Conservation (phyloP, 1,140 invertebrate genomes). For the Anastrepha ludens region DNA sequence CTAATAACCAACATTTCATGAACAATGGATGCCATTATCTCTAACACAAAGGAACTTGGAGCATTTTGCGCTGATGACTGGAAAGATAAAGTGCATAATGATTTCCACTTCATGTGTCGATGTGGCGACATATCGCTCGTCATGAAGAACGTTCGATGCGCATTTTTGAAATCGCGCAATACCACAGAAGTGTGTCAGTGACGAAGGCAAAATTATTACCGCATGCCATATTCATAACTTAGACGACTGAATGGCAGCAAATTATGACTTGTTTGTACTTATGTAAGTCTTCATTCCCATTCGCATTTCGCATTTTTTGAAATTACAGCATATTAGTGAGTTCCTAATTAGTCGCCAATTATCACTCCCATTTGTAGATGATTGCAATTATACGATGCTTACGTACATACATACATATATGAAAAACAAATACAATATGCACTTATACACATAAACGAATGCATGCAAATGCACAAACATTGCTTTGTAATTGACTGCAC, state of each 20-base stretch:
- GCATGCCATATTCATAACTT: background rate
- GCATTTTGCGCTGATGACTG: too few species aligned
- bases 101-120: too few species aligned
- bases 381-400: constrained; percentile 49
- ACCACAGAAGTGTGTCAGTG: too few species aligned
- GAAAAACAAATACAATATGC: background rate
- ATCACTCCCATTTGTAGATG: constrained; percentile 46
- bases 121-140: too few species aligned
- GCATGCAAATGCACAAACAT: constrained; percentile 50
- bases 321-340: constrained; percentile 39
- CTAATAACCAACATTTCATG: too few species aligned
- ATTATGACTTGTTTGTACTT: background rate
- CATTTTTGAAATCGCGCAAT: too few species aligned
- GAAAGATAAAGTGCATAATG: too few species aligned
- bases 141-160: background rate
- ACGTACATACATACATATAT: background rate
- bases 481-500: constrained; percentile 41
- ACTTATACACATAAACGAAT: background rate
- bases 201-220: too few species aligned
- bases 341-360: constrained; percentile 52
- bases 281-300: background rate
- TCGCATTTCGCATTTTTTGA: background rate
- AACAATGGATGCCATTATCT: too few species aligned
- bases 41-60: too few species aligned
- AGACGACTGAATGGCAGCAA: constrained; percentile 13